phyloP scores from a whole-genome alignment of 2,888 invertebrate genomes.

The Ethmia dodecea region DNA sequence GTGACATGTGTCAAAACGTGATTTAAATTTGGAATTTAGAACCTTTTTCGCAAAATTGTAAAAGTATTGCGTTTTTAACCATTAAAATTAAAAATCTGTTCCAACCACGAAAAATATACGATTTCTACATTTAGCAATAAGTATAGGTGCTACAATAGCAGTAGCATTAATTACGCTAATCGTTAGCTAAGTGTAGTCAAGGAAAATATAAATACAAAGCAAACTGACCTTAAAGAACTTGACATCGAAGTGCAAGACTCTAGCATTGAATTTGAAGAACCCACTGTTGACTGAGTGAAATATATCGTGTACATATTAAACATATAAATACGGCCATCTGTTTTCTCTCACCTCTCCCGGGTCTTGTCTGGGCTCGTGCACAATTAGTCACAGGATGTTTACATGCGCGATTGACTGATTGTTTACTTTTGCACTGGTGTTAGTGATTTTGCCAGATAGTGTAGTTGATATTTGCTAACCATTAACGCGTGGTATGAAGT shows the following conservation, averaged over 20 bases:
- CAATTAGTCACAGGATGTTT: conserved; percentile 63
- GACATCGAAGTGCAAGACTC: too few species aligned
- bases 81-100: too few species aligned
- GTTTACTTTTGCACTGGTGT: conserved; percentile 28
- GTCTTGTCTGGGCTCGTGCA: conserved; percentile 20
- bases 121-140: too few species aligned
- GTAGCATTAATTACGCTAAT: too few species aligned
- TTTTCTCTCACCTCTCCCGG: conserved; percentile 36
- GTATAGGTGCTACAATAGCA: too few species aligned
- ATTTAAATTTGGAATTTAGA: conserved; percentile 11
- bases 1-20: conserved; percentile 40
- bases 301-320: conserved; percentile 39
- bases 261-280: conserved; percentile 7
- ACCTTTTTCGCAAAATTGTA: conserved; percentile 12
- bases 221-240: too few species aligned
- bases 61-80: too few species aligned
- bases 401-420: conserved; percentile 26
- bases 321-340: conserved; percentile 53
- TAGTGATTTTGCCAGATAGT: conserved; percentile 20
- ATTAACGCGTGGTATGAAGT: neutral
- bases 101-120: too few species aligned
- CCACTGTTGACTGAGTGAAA: conserved; percentile 11
- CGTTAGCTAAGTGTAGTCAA: too few species aligned
- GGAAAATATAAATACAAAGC: too few species aligned
- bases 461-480: conserved; percentile 9